Conservation (phyloP, 1,140 invertebrate genomes). For the Scaptomyza hsui region DNA sequence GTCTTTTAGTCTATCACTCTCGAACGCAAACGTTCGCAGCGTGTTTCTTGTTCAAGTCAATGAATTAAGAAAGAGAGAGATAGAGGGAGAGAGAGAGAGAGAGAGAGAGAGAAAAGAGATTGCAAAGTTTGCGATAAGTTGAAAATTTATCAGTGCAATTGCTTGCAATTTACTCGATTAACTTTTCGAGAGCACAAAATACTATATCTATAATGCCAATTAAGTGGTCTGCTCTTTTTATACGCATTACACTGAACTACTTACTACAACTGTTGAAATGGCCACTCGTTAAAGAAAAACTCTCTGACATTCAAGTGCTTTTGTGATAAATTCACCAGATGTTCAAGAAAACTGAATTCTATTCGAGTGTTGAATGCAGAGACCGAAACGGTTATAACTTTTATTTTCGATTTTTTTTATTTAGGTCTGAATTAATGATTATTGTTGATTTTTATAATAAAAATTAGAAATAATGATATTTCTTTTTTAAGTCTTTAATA, state of each 20-base stretch:
- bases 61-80: constrained; percentile 15
- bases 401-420: no score
- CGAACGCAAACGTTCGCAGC: neutral
- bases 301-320: neutral
- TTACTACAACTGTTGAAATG: neutral
- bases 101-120: constrained; percentile 11
- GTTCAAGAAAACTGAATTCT: neutral
- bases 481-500: no score
- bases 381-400: no score
- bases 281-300: neutral
- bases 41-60: neutral
- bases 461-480: no score
- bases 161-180: constrained; percentile 31
- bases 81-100: neutral
- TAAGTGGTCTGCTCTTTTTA: constrained; percentile 13
- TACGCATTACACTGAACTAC: no score
- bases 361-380: neutral
- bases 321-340: neutral
- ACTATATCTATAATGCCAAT: constrained; percentile 9
- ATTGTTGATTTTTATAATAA: no score
- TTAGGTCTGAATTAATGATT: no score
- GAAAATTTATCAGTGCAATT: constrained; percentile 48
- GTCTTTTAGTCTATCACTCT: neutral
- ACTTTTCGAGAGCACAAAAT: constrained; percentile 15
- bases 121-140: constrained; percentile 42